A percentile compares a stretch with the other conserved stretches of the same genome.
phyloP scores from a whole-genome alignment of 2,113 vertebrate genomes.

The Psettodes erumei region DNA sequence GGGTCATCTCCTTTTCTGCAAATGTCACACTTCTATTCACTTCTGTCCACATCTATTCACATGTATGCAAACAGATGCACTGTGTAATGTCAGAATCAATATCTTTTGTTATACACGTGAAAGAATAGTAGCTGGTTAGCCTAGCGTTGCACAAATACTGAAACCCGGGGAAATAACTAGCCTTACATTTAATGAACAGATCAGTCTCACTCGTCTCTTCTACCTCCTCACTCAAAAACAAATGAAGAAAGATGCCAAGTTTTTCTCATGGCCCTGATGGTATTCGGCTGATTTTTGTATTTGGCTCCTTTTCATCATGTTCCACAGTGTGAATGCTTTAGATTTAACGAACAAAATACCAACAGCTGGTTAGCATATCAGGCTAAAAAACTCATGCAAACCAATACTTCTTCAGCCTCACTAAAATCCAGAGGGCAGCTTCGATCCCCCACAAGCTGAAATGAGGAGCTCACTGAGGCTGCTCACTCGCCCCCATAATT shows the following conservation, averaged over 20 bases:
- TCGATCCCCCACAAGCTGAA: constrained; percentile 2
- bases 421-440: constrained; percentile 24
- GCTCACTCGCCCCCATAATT: constrained; percentile 36
- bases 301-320: too few species aligned
- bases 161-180: too few species aligned
- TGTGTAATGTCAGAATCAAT: not conserved
- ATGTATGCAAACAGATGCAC: constrained; percentile 36
- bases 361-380: too few species aligned
- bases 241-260: too few species aligned
- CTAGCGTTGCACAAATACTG: not conserved
- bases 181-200: not conserved
- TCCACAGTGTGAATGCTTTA: not conserved
- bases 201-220: not conserved
- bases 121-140: not conserved
- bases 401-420: not conserved
- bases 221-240: not conserved
- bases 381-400: too few species aligned
- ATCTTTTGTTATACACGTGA: not conserved
- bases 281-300: not conserved
- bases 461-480: constrained; percentile 10
- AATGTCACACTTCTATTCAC: constrained; percentile 37
- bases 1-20: constrained; percentile 21
- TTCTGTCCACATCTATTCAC: not conserved
- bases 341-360: not conserved
- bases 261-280: too few species aligned